These are phyloP conservation scores for Meta bourneti DNA, from an alignment of 2,888 invertebrate species.

Conservation along the genomic window DNA sequence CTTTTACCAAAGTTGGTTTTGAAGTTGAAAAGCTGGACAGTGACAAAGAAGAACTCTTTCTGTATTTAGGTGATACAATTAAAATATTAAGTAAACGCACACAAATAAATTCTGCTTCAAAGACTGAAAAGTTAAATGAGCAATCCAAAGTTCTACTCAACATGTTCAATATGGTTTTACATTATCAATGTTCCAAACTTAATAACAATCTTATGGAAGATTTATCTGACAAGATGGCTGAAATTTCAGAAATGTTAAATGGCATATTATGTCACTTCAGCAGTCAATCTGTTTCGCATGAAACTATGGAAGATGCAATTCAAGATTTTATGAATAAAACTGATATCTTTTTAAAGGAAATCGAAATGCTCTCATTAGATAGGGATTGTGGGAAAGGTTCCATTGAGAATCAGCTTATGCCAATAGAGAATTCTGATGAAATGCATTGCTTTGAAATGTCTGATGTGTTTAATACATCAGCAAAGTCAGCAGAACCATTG, in stretches of 20 bases:
- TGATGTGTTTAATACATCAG: not conserved
- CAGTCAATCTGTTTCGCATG: not conserved
- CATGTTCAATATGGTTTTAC: constrained; percentile 21
- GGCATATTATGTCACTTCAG: constrained; percentile 11
- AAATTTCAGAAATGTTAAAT: not conserved
- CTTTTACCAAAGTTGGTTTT: not conserved
- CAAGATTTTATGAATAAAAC: constrained; percentile 31
- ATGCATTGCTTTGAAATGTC: constrained; percentile 9
- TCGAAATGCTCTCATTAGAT: constrained; percentile 26
- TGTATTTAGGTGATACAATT: constrained; percentile 11
- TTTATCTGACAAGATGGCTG: constrained; percentile 4
- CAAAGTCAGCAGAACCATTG: not conserved
- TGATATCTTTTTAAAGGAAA: constrained; percentile 30
- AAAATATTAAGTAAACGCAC: constrained; percentile 16
- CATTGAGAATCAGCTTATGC: constrained; percentile 1
- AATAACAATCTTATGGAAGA: not conserved
- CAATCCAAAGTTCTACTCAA: constrained; percentile 7
- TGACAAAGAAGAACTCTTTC: not conserved
- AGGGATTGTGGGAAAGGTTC: not conserved
- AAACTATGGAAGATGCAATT: not conserved
- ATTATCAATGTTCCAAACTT: constrained; percentile 17
- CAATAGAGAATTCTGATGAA: not conserved
- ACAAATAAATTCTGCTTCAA: not conserved
- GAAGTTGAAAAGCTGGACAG: not conserved
- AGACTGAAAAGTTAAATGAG: not conserved